Evolutionary conservation across 35 echinoderm and acorn worm species (phyloP).

Genomic region (Patiria miniata): DNA sequence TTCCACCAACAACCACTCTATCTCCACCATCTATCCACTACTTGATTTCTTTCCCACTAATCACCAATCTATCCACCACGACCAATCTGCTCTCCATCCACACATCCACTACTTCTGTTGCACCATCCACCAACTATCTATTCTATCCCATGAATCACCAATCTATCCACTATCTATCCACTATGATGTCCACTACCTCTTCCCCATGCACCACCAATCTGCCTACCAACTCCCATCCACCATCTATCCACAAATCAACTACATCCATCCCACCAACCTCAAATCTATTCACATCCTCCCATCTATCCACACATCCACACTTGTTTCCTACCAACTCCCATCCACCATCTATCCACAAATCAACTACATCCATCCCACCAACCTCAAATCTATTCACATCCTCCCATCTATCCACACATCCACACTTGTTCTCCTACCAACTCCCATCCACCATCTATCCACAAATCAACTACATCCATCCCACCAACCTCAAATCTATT

Average conservation of each 20-base stretch:
- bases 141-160: too few species aligned
- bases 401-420: neutral
- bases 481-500: neutral
- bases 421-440: neutral
- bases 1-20: neutral
- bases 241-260: neutral
- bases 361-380: slow-evolving; percentile 30
- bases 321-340: neutral
- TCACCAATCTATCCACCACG: too few species aligned
- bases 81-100: neutral
- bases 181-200: neutral
- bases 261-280: neutral
- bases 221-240: neutral
- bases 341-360: neutral
- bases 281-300: neutral
- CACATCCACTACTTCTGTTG: neutral
- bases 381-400: neutral
- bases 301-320: neutral
- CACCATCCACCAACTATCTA: neutral
- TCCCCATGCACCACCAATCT: neutral
- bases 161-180: neutral
- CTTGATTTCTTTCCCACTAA: too few species aligned
- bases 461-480: slow-evolving; percentile 5
- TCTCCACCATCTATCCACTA: neutral
- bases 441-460: neutral